phyloP scores from a whole-genome alignment of 2,888 invertebrate species.

The Noctua pronuba region DNA sequence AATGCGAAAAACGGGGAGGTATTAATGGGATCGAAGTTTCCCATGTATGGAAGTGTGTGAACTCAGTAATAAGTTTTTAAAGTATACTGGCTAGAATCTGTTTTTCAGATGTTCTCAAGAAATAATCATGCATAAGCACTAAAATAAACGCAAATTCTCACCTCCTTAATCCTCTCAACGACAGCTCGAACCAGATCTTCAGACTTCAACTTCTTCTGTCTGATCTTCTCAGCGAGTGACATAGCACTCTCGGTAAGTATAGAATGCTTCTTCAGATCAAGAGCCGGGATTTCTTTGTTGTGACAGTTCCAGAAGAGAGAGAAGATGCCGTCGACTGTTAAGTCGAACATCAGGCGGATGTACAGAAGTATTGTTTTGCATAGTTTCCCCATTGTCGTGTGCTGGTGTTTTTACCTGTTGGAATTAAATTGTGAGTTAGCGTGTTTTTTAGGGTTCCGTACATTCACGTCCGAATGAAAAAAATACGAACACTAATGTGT shows the following conservation, averaged over 20 bases:
- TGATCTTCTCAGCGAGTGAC: conserved; percentile 92
- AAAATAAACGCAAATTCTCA: conserved; percentile 70
- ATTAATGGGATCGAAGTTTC: neutral
- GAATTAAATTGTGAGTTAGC: neutral
- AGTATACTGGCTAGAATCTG: neutral
- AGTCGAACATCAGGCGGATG: conserved; percentile 78
- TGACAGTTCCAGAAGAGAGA: conserved; percentile 84
- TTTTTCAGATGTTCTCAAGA: neutral
- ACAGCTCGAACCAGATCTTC: conserved; percentile 93
- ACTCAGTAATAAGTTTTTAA: too few species aligned
- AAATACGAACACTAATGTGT: too few species aligned
- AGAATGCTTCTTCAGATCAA: conserved; percentile 78
- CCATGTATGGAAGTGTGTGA: neutral
- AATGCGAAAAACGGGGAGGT: neutral
- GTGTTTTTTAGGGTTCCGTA: neutral
- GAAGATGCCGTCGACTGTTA: conserved; percentile 83
- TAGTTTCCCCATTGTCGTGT: conserved; percentile 69
- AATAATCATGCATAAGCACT: neutral
- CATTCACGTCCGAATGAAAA: neutral
- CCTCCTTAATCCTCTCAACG: conserved; percentile 94
- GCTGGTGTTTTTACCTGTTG: conserved; percentile 17
- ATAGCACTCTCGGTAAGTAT: conserved; percentile 91
- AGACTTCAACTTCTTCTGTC: conserved; percentile 91
- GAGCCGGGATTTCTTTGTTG: conserved; percentile 77
- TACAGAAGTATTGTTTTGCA: conserved; percentile 73